Conservation (phyloP, 2,113 vertebrate genomes). For the Albula goreensis region DNA sequence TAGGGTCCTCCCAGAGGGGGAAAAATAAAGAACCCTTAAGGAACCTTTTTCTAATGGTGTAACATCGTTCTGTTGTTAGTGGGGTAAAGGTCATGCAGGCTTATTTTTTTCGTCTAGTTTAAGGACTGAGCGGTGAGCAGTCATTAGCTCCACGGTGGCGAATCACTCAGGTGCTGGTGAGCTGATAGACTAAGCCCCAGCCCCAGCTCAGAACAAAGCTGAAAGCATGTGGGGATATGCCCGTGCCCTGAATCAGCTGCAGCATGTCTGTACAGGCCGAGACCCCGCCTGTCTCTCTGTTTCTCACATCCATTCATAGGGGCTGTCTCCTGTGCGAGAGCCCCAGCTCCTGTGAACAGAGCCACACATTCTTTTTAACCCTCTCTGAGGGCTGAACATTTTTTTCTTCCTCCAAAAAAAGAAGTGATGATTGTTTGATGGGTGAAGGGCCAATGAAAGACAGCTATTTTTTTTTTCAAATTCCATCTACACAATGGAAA, state of each 20-base stretch:
- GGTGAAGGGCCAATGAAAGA: neutral
- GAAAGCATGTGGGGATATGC: constrained; percentile 43
- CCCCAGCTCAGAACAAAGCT: neutral
- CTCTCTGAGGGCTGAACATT: neutral
- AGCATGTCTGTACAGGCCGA: constrained; percentile 57
- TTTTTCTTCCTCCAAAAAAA: neutral
- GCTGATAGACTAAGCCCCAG: constrained; percentile 12
- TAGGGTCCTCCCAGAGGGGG: too few species aligned
- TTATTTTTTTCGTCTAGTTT: neutral
- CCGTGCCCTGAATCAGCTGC: constrained; percentile 44
- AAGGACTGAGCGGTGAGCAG: neutral
- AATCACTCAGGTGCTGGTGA: neutral
- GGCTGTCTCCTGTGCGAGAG: neutral
- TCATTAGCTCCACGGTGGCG: neutral
- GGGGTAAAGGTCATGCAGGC: neutral
- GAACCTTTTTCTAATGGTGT: too few species aligned
- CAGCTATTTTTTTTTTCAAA: neutral
- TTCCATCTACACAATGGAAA: neutral
- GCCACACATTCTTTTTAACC: neutral
- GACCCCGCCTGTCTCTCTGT: constrained; percentile 38
- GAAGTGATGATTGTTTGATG: constrained; percentile 6
- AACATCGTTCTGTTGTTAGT: neutral
- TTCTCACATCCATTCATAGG: neutral
- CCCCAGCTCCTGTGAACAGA: neutral
- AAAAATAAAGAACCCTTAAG: too few species aligned